Evolutionary conservation across 2,888 invertebrate species (phyloP).

Genomic region (Sminthurinus aureus): DNA sequence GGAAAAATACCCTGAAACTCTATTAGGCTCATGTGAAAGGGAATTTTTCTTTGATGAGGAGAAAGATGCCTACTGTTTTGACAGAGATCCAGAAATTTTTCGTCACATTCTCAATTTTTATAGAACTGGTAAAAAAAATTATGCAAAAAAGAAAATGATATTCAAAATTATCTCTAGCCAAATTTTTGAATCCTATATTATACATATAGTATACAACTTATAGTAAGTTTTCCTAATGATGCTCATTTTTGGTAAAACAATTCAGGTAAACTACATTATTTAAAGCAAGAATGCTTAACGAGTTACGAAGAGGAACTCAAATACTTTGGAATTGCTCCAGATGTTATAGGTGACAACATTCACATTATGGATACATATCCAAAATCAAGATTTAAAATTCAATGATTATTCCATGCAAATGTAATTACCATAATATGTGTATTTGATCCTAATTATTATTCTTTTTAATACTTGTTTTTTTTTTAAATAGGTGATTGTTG

Average conservation of each 20-base stretch:
- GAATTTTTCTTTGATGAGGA: slow-evolving; percentile 99
- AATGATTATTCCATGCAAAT: too few relatives aligned
- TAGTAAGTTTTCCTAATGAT: too few relatives aligned
- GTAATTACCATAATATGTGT: too few relatives aligned
- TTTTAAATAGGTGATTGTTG: background rate
- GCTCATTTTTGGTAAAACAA: background rate
- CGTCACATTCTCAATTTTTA: slow-evolving; percentile 98
- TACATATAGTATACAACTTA: too few relatives aligned
- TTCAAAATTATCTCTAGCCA: too few relatives aligned
- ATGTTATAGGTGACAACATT: background rate
- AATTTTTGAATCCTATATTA: too few relatives aligned
- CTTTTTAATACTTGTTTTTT: too few relatives aligned
- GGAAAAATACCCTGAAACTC: slow-evolving; percentile 98
- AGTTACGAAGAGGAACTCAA: slow-evolving; percentile 2
- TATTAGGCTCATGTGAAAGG: slow-evolving; percentile 94
- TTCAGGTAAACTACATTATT: background rate
- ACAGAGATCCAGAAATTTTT: slow-evolving; percentile 98
- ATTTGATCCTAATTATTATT: too few relatives aligned
- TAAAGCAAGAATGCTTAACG: background rate
- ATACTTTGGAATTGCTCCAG: background rate
- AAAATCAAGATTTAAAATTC: too few relatives aligned
- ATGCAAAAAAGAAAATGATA: too few relatives aligned
- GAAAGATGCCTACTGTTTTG: slow-evolving; percentile 98
- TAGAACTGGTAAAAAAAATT: slow-evolving; percentile 87
- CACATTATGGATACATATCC: too few relatives aligned